Evolutionary conservation across 1,140 invertebrate species (phyloP).

Genomic region (Neomicropteryx cornuta): DNA sequence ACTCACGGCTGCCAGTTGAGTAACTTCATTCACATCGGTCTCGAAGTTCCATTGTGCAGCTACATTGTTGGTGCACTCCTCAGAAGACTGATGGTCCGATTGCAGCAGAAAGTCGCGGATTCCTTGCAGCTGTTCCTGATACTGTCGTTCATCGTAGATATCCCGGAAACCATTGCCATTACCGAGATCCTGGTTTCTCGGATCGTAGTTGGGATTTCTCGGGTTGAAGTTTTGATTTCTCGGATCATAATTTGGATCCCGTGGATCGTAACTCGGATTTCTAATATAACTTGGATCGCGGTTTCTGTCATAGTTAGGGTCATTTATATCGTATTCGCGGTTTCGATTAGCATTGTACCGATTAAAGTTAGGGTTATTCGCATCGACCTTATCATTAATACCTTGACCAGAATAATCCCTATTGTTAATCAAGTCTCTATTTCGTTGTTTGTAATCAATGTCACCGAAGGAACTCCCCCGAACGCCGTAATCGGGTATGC

Average conservation of each 20-base stretch:
- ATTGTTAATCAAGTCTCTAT: too few species aligned
- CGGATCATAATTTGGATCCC: too few species aligned
- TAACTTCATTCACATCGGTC: slow-evolving; percentile 73
- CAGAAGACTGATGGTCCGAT: slow-evolving; percentile 58
- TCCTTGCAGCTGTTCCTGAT: slow-evolving; percentile 26
- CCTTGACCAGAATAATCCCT: too few species aligned
- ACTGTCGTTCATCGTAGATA: slow-evolving; percentile 23
- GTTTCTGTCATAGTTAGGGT: too few species aligned
- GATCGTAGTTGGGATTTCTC: slow-evolving; percentile 7
- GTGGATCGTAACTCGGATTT: too few species aligned
- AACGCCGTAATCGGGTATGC: too few species aligned
- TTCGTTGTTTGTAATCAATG: too few species aligned
- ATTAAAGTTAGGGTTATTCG: too few species aligned
- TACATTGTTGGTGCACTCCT: slow-evolving; percentile 71
- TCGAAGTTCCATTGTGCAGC: slow-evolving; percentile 80
- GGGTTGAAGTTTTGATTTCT: slow-evolving; percentile 6
- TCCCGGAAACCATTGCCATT: slow-evolving; percentile 1
- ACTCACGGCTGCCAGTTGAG: slow-evolving; percentile 73
- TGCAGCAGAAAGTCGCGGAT: slow-evolving; percentile 47
- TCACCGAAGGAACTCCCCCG: too few species aligned
- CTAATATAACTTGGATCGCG: too few species aligned
- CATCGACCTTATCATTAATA: too few species aligned
- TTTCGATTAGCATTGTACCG: slow-evolving; percentile 7
- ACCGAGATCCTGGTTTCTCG: slow-evolving; percentile 3
- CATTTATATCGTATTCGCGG: slow-evolving; percentile 2